Percentiles rank a stretch among this genome's conserved stretches.
Conservation (phyloP, 2,888 invertebrate genomes). For the Chymomyza fuscimana region DNA sequence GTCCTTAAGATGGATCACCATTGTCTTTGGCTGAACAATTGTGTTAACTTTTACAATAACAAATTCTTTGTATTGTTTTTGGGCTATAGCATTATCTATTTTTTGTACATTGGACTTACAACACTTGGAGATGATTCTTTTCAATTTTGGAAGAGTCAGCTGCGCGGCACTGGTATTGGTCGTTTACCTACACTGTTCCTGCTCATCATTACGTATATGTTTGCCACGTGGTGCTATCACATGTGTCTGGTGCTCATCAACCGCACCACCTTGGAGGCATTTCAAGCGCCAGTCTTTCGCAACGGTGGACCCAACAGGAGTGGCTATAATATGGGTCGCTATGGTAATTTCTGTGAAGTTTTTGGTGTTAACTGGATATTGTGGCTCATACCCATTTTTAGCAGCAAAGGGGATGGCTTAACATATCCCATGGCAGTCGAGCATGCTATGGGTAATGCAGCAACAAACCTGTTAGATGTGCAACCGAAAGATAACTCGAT, state of each 20-base stretch:
- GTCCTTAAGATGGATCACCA: constrained; percentile 99
- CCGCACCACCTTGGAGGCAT: constrained; percentile 97
- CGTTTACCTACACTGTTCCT: constrained; percentile 97
- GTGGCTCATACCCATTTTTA: constrained; percentile 95
- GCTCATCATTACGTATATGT: constrained; percentile 98
- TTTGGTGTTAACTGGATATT: constrained; percentile 92
- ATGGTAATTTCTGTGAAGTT: constrained; percentile 96
- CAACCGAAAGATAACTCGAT: too few species aligned
- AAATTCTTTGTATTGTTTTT: constrained; percentile 99
- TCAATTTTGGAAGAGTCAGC: constrained; percentile 92
- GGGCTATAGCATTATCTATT: constrained; percentile 95
- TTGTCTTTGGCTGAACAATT: constrained; percentile 97
- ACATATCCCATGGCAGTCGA: constrained; percentile 85
- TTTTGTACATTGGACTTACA: constrained; percentile 92
- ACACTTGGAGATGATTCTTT: constrained; percentile 87
- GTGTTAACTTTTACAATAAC: constrained; percentile 98
- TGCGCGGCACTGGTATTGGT: constrained; percentile 88
- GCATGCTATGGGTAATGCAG: constrained; percentile 23
- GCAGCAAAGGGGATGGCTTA: constrained; percentile 95
- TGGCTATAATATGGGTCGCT: constrained; percentile 95
- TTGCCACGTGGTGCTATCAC: constrained; percentile 97
- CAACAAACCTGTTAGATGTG: too few species aligned
- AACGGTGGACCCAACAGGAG: constrained; percentile 94
- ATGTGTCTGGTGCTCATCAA: constrained; percentile 95
- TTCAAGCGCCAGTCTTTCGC: constrained; percentile 96